phyloP scores from a whole-genome alignment of 2,113 vertebrate genomes.

The Chascanopsetta lugubris region DNA sequence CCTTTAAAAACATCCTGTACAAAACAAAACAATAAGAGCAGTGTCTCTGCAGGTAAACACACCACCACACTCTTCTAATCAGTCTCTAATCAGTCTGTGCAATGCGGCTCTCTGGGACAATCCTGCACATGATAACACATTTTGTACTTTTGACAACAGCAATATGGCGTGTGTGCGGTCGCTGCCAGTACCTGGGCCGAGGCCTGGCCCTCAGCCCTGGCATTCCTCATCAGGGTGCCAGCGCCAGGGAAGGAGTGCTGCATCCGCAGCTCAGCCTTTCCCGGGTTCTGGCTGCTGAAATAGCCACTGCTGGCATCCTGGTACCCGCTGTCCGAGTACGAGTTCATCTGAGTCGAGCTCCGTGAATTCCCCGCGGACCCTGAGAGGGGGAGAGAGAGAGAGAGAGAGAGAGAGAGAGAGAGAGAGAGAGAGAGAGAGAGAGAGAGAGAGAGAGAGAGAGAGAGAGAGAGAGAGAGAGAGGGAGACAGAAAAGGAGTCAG shows the following conservation, averaged over 20 bases:
- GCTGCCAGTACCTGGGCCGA: constrained; percentile 85
- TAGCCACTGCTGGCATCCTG: constrained; percentile 94
- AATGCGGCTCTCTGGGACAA: too few species aligned
- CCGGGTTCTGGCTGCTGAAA: constrained; percentile 87
- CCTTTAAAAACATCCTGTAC: too few species aligned
- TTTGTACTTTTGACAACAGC: constrained; percentile 2
- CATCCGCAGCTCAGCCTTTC: constrained; percentile 86
- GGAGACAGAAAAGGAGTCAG: constrained; percentile 9
- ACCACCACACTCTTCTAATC: too few species aligned
- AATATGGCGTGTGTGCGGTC: constrained; percentile 4
- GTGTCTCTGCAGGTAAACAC: too few species aligned
- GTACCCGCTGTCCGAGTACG: constrained; percentile 97
- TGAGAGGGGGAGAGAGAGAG: constrained; percentile 64
- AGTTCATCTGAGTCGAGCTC: constrained; percentile 98
- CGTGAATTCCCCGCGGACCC: constrained; percentile 93
- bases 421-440: not conserved
- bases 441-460: constrained; percentile 45
- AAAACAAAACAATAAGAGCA: too few species aligned
- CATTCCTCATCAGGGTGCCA: constrained; percentile 84
- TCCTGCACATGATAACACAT: too few species aligned
- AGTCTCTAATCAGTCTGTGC: too few species aligned
- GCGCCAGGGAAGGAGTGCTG: constrained; percentile 86
- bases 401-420: not conserved
- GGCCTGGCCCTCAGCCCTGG: constrained; percentile 92
- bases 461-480: not conserved